Percentiles rank a stretch among this genome's conserved stretches.
Evolutionary conservation across 92 coral and sea anemone genomes (phyloP).

Genomic region (Palythoa grandiflora): DNA sequence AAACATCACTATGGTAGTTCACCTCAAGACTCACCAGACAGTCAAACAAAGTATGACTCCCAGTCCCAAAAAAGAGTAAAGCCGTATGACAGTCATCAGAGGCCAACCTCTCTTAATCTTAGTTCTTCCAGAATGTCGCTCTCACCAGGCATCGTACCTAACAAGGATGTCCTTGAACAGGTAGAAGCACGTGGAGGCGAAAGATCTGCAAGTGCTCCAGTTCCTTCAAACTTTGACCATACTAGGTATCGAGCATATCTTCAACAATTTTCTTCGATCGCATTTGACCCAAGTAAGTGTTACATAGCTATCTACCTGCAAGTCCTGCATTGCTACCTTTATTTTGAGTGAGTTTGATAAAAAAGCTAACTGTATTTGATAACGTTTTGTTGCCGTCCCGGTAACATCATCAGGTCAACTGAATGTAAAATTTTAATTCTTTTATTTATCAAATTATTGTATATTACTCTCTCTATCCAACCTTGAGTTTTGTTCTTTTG

Average conservation of each 20-base stretch:
- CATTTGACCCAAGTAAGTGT: conserved; percentile 61
- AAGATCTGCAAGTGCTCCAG: conserved; percentile 47
- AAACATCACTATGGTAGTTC: conserved; percentile 12
- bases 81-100: conserved; percentile 24
- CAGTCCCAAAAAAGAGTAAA: conserved; percentile 22
- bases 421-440: too few relatives aligned
- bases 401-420: too few relatives aligned
- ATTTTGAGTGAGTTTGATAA: too few relatives aligned
- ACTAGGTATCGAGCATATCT: conserved; percentile 77
- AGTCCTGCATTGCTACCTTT: too few relatives aligned
- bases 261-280: conserved; percentile 52
- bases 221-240: conserved; percentile 56
- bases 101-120: conserved; percentile 22
- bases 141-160: conserved; percentile 44
- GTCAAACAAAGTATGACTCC: conserved; percentile 9
- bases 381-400: too few relatives aligned
- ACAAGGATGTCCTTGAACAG: conserved; percentile 9
- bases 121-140: conserved; percentile 32
- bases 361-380: too few relatives aligned
- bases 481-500: too few relatives aligned
- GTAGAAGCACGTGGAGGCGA: conserved; percentile 29
- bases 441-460: too few relatives aligned
- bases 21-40: conserved; percentile 16
- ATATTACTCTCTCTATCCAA: too few relatives aligned
- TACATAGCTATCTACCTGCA: not conserved